Evolutionary conservation across 2,113 vertebrate species (phyloP), one percentile per base, ranked within the genome.

Genomic region (Abramis brama): DNA sequence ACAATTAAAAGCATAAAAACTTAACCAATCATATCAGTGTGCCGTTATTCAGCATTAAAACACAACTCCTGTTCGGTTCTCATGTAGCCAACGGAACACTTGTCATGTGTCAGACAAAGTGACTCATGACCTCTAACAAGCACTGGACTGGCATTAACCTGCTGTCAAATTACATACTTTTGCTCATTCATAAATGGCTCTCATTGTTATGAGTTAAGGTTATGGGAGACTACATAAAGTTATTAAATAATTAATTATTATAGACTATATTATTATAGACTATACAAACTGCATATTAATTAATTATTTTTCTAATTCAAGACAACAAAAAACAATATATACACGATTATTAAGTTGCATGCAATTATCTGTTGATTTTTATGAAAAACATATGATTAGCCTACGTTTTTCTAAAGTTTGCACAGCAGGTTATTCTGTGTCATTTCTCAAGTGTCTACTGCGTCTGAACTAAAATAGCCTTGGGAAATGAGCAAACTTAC

Each of bases 101-200:
- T 25, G 36, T 9, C 27, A 62, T 25, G 30, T 60, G 30, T 79
- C 55, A 30, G 47, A 19, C 2, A 27, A 62, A 52, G 47, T 76
- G 74, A 25, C 11, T 19, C 27, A 80, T 62, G 78, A 79, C 57
- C 78, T 79, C 11, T 30, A 80, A 43, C 12, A 27, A 59, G n/a
- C 39, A 25, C 55, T 9, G 52, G 13, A 39, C 8, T 47, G 21
- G 5, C 23, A 15, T 45, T 17, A 6, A 30, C 59, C 8, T 80
- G 55, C 17, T 62, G 33, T 60, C n/a, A 8, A 45, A 36, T 4
- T 39, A 45, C 13, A 64, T 47, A 13, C 11, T 80, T 43, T 9
- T 19, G n/a, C 57, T 11, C 7, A 27, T 10, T 79, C 21, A 62
- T 62, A 62, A n/a, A 43, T 39, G 21, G 17, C 45, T 47, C 4